These are phyloP conservation scores for Gadus chalcogrammus DNA, from an alignment of 2,113 vertebrate species.

Conservation along the genomic window DNA sequence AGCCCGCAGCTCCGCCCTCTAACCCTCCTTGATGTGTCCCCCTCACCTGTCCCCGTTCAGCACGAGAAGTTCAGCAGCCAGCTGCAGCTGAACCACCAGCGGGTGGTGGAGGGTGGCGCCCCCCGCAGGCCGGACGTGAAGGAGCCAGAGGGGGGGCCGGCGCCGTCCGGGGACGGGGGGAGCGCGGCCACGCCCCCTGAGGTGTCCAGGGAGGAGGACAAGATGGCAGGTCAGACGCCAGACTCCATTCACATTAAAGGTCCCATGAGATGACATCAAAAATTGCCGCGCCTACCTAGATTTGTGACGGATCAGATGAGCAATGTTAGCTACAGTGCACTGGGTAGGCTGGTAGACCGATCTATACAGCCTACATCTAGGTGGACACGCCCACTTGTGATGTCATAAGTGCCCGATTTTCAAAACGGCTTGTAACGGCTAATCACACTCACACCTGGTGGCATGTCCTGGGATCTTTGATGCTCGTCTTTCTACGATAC, in stretches of 20 bases:
- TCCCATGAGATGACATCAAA: background rate
- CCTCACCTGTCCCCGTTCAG: conserved; percentile 61
- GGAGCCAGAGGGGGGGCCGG: conserved; percentile 57
- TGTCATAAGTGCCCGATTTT: no score
- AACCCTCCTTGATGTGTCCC: background rate
- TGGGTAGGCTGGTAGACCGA: no score
- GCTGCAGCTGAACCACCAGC: conserved; percentile 77
- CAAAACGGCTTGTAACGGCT: no score
- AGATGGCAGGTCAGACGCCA: conserved; percentile 74
- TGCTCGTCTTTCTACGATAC: no score
- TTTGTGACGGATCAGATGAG: no score
- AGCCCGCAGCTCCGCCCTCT: background rate
- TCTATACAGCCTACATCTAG: no score
- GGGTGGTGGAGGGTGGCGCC: conserved; percentile 54
- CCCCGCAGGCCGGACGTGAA: conserved; percentile 71
- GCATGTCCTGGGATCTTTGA: no score
- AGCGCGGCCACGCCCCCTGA: conserved; percentile 69
- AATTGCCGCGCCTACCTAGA: background rate
- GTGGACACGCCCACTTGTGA: no score
- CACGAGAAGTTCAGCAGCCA: conserved; percentile 97
- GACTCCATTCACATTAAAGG: background rate
- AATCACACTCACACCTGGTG: no score
- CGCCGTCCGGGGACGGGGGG: conserved; percentile 33
- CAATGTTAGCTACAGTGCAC: no score
- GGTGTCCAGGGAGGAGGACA: conserved; percentile 79